phyloP scores from a whole-genome alignment of 1,140 invertebrate genomes.

The Drosophila teissieri region DNA sequence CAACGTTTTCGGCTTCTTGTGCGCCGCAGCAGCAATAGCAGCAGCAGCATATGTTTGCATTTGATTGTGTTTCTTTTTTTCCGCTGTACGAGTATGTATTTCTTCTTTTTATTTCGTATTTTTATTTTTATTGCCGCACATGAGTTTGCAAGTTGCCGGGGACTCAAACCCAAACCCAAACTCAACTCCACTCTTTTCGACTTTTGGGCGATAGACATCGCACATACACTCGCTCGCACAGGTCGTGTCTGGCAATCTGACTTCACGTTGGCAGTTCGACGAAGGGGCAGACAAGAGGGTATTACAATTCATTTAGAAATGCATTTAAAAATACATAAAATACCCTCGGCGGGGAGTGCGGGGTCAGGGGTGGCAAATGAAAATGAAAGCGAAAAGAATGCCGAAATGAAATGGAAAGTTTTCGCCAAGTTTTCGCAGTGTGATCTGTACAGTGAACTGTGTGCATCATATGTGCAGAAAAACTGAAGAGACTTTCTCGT shows the following conservation, averaged over 20 bases:
- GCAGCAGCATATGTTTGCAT: constrained; percentile 71
- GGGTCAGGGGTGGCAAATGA: constrained; percentile 20
- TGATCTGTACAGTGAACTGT: constrained; percentile 33
- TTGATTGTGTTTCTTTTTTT: constrained; percentile 56
- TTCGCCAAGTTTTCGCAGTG: constrained; percentile 46
- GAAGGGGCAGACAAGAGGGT: constrained; percentile 46
- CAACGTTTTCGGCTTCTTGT: constrained; percentile 46
- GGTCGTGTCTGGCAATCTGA: constrained; percentile 58
- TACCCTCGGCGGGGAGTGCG: constrained; percentile 18
- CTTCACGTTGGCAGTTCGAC: constrained; percentile 32
- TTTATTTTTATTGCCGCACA: constrained; percentile 75
- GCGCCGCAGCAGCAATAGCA: constrained; percentile 36
- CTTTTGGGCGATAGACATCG: constrained; percentile 69
- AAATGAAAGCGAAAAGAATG: constrained; percentile 74
- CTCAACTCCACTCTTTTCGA: constrained; percentile 22
- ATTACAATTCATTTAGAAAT: constrained; percentile 83
- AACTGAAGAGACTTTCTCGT: constrained; percentile 22
- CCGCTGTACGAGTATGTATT: constrained; percentile 26
- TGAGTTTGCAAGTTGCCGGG: constrained; percentile 65
- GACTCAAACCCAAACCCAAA: constrained; percentile 8
- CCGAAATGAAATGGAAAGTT: constrained; percentile 75
- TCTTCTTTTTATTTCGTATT: constrained; percentile 17
- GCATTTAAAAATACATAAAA: constrained; percentile 82
- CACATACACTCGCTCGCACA: constrained; percentile 52
- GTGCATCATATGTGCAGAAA: constrained; percentile 21